A percentile compares a stretch with the other conserved stretches of the same genome.
phyloP scores from a whole-genome alignment of 2,113 vertebrate genomes.

The Platycercus adscitus region DNA sequence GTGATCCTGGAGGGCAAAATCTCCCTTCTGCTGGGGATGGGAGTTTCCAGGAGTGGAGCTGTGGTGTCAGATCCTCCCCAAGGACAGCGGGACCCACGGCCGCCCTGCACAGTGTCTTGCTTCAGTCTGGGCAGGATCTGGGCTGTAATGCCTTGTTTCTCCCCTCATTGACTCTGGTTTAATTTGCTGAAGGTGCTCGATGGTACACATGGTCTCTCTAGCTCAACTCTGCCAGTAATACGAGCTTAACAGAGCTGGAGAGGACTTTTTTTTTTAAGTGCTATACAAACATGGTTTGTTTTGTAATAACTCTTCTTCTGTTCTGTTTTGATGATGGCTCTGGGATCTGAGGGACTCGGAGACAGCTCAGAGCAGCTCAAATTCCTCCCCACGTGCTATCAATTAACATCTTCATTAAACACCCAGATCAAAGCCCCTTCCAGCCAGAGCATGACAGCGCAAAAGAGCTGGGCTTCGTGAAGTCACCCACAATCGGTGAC shows the following conservation, averaged over 20 bases:
- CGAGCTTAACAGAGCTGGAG: slow-evolving; percentile 26
- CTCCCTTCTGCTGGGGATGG: fast-evolving
- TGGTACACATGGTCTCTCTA: not conserved
- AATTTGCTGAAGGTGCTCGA: not conserved
- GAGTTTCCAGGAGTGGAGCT: fast-evolving
- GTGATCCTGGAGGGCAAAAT: not conserved
- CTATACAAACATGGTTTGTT: slow-evolving; percentile 66
- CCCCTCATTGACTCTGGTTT: not conserved
- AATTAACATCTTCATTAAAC: slow-evolving; percentile 72
- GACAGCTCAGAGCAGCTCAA: slow-evolving; percentile 48
- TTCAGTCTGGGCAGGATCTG: not conserved
- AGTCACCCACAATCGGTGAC: slow-evolving; percentile 4
- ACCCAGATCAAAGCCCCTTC: slow-evolving; percentile 63
- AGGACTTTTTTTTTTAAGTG: slow-evolving; percentile 19
- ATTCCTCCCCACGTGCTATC: slow-evolving; percentile 68
- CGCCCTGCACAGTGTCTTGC: fast-evolving
- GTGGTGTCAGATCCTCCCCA: fast-evolving
- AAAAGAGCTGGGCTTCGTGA: not conserved
- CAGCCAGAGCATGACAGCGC: slow-evolving; percentile 44
- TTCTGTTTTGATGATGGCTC: slow-evolving; percentile 65
- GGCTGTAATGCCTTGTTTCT: not conserved
- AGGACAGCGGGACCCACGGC: not conserved
- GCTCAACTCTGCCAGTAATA: not conserved
- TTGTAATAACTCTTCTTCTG: slow-evolving; percentile 64
- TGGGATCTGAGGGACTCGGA: slow-evolving; percentile 26